A percentile compares a stretch with the other conserved stretches of the same genome.
Evolutionary conservation across 2,797 vertebrate genomes (phyloP).

Genomic region (Argyrosomus regius): DNA sequence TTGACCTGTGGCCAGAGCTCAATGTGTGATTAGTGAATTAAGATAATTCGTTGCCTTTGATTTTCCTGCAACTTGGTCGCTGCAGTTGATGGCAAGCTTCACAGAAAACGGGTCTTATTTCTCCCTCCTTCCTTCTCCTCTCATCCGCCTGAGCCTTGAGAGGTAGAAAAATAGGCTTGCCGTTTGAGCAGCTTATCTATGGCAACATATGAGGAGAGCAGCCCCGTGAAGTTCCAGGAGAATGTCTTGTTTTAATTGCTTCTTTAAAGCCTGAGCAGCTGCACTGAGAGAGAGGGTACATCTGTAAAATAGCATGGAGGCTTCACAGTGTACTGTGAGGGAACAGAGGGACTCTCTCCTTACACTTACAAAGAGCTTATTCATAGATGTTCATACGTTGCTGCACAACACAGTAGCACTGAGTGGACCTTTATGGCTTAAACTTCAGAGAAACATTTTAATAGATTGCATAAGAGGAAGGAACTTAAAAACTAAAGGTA

Average conservation of each 20-base stretch:
- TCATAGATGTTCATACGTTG: conserved; percentile 62
- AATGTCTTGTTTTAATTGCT: conserved; percentile 81
- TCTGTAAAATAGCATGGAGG: conserved; percentile 64
- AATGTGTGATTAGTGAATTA: conserved; percentile 38
- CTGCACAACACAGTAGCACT: conserved; percentile 46
- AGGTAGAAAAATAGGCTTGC: conserved; percentile 69
- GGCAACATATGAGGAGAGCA: conserved; percentile 63
- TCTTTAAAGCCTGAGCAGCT: conserved; percentile 73
- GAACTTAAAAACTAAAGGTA: conserved; percentile 9
- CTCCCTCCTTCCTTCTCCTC: conserved; percentile 18
- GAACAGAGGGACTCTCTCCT: conserved; percentile 39
- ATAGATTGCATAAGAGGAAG: conserved; percentile 24
- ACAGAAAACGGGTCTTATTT: conserved; percentile 20
- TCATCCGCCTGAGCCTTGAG: conserved; percentile 40
- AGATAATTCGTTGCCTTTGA: conserved; percentile 27
- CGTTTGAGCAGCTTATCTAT: conserved; percentile 72
- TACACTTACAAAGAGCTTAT: conserved; percentile 61
- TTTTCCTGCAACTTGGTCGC: conserved; percentile 28
- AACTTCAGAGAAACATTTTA: conserved; percentile 24
- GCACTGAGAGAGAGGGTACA: conserved; percentile 50
- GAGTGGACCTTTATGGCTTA: conserved; percentile 28
- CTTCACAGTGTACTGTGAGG: conserved; percentile 41
- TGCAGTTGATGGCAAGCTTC: conserved; percentile 27
- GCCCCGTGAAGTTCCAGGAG: conserved; percentile 69
- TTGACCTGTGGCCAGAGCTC: conserved; percentile 23